Percentiles rank a stretch among this genome's conserved stretches.
Conservation (phyloP, 1,140 invertebrate species). For the Zaprionus davidi region DNA sequence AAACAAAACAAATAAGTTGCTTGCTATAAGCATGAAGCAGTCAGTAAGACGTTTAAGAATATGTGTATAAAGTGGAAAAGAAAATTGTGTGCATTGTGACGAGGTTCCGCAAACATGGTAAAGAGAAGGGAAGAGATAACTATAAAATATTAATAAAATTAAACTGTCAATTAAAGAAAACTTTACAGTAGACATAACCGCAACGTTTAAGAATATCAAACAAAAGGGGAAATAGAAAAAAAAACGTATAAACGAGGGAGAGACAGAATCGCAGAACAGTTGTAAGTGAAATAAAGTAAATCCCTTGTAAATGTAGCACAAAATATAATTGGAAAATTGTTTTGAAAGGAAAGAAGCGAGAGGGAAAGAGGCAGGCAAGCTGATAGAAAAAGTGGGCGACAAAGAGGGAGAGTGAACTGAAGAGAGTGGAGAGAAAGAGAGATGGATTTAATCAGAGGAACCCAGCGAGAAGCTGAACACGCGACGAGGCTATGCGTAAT, state of each 20-base stretch:
- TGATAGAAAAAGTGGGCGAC: not conserved
- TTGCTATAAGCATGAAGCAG: not conserved
- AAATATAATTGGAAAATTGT: not conserved
- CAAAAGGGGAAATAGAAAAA: not conserved
- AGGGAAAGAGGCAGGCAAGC: not conserved
- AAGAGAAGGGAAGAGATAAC: not conserved
- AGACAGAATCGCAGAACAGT: not conserved
- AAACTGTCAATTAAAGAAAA: not conserved
- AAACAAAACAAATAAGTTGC: not conserved
- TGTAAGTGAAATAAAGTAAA: not conserved
- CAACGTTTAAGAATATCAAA: not conserved
- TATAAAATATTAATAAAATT: not conserved
- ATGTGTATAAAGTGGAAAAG: not conserved
- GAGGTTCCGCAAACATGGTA: not conserved
- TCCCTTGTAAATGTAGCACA: not conserved
- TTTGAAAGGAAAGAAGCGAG: not conserved
- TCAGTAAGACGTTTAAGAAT: slow-evolving; percentile 5
- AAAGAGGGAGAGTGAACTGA: no score
- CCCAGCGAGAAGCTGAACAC: not conserved
- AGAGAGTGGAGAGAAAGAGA: not conserved
- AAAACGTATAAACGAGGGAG: not conserved
- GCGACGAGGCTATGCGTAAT: slow-evolving; percentile 2
- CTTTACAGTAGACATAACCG: not conserved
- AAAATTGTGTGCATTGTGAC: not conserved
- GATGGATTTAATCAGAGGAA: not conserved